A percentile compares a stretch with the other conserved stretches of the same genome.
Evolutionary conservation across 2,113 vertebrate genomes (phyloP).

Genomic region (Gallinago jamesoni): DNA sequence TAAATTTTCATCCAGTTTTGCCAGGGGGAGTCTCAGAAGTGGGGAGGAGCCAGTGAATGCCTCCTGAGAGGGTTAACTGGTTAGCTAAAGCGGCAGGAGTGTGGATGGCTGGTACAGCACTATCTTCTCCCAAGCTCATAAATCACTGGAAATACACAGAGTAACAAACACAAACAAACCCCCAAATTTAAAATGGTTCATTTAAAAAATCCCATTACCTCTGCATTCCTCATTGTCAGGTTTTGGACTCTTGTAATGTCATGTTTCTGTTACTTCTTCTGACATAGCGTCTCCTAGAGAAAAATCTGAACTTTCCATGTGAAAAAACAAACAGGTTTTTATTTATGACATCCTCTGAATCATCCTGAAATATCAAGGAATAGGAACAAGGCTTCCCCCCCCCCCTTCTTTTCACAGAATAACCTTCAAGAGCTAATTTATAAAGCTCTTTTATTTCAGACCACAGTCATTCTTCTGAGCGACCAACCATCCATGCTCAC

Average conservation of each 20-base stretch:
- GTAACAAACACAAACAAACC: neutral
- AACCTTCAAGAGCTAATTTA: constrained; percentile 30
- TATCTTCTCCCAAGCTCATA: neutral
- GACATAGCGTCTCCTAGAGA: neutral
- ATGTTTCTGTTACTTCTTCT: neutral
- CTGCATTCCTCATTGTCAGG: neutral
- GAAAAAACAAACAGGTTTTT: constrained; percentile 12
- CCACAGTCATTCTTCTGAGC: neutral
- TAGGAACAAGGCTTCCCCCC: neutral
- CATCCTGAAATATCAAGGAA: constrained; percentile 23
- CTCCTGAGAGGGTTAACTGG: neutral
- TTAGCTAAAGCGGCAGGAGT: neutral
- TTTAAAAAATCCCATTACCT: neutral
- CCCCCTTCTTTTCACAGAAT: neutral
- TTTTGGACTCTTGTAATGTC: neutral
- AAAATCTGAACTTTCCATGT: neutral
- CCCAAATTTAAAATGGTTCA: neutral
- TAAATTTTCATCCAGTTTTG: neutral
- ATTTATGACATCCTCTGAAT: constrained; percentile 17
- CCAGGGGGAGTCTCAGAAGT: neutral
- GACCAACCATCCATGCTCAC: neutral
- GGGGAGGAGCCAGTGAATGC: neutral
- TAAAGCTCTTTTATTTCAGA: constrained; percentile 20
- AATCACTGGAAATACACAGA: neutral
- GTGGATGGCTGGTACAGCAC: neutral